These are phyloP conservation scores for Pseudorhombus dupliciocellatus DNA, from an alignment of 2,113 vertebrate genomes.

Conservation along the genomic window DNA sequence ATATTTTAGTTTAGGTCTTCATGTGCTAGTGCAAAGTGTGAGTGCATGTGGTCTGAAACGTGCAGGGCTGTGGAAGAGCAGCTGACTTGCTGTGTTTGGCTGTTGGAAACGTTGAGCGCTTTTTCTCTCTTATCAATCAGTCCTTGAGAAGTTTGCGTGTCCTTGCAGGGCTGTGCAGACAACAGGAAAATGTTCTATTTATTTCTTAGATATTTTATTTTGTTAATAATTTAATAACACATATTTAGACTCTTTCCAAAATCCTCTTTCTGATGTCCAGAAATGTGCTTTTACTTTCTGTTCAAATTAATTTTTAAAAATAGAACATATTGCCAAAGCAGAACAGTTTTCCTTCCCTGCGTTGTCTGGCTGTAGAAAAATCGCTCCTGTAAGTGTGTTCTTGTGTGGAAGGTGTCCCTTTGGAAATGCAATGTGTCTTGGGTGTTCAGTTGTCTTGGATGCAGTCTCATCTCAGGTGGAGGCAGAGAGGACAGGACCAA, in stretches of 20 bases:
- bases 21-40: too few relatives aligned
- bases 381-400: not conserved
- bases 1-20: not conserved
- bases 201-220: too few relatives aligned
- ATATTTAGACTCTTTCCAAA: too few relatives aligned
- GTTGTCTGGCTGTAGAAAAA: not conserved
- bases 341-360: not conserved
- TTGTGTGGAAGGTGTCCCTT: constrained; percentile 35
- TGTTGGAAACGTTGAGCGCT: not conserved
- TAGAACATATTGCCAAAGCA: not conserved
- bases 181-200: not conserved
- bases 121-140: constrained; percentile 9
- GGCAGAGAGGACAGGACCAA: constrained; percentile 50
- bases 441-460: constrained; percentile 80
- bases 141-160: constrained; percentile 13
- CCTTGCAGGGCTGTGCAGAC: not conserved
- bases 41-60: constrained; percentile 18
- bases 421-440: constrained; percentile 42
- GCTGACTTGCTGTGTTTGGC: too few relatives aligned
- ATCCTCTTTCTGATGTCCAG: not conserved
- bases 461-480: constrained; percentile 52
- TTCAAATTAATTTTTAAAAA: not conserved
- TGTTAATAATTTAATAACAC: too few relatives aligned
- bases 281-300: not conserved
- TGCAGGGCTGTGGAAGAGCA: too few relatives aligned